Evolutionary conservation across 1,140 invertebrate species (phyloP).

Genomic region (Orchesella cincta): DNA sequence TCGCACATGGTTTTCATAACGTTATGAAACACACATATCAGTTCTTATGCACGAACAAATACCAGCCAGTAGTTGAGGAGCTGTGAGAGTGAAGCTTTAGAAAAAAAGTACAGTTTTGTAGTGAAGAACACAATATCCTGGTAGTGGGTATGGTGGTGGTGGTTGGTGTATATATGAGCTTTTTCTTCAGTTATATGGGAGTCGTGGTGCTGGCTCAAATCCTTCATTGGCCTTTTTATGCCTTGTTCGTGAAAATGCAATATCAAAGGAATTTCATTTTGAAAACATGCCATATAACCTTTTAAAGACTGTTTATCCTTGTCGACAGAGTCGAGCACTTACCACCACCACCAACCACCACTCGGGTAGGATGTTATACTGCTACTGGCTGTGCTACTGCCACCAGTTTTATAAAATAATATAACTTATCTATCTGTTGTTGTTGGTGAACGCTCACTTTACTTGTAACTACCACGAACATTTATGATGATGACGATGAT

Average conservation of each 20-base stretch:
- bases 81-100: neutral
- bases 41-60: neutral
- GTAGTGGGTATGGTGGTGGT: neutral
- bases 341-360: constrained; percentile 13
- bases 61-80: neutral
- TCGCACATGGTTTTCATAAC: no score
- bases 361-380: neutral
- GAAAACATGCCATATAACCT: constrained; percentile 51
- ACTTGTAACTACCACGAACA: neutral
- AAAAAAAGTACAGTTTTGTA: neutral
- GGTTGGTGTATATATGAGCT: no score
- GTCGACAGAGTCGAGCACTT: constrained; percentile 34
- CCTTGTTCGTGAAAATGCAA: constrained; percentile 51
- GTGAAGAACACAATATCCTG: neutral
- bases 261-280: constrained; percentile 55
- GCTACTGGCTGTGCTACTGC: neutral
- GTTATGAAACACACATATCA: neutral
- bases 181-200: no score
- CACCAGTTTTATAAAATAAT: constrained; percentile 1
- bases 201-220: constrained; percentile 5
- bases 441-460: neutral
- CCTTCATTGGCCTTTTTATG: constrained; percentile 28
- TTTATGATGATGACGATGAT: neutral
- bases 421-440: neutral
- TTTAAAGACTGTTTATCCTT: constrained; percentile 51